Evolutionary conservation across 2,113 vertebrate species (phyloP), one percentile per base, ranked within the genome.

Genomic region (Equus przewalskii): DNA sequence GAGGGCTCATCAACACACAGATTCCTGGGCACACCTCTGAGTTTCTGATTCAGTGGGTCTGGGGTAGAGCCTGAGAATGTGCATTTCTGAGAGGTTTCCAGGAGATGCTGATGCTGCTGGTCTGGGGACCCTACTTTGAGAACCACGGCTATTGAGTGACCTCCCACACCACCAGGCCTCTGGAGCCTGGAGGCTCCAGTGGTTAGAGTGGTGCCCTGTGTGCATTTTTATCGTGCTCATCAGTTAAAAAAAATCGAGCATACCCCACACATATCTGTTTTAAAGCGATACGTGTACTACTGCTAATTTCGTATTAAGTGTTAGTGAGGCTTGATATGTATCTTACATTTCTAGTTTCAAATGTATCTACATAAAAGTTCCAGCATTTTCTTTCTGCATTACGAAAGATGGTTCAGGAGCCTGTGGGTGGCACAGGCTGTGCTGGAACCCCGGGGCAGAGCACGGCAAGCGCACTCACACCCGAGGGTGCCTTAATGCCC

Each of bases 401-500:
- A 28, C 7, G 41, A 65, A 54, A 51, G n/a, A 69, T 49, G 21
- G 51, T 56, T 19, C 36, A 6, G 62, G 62, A 56, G 49, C 73
- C 36, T 9, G 1, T 21, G 28, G 36, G 60, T 26, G 46, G 28
- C 70, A 30, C 4, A 58, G 30, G 28, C 73, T 49, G 13, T 4
- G 22, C 10, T n/a, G 72, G 65, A 56, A 16, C 33, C 19, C 4
- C 49, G 0, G 28, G 60, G 22, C 9, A 58, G 46, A 36, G 33
- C 12, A 58, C 3, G 4, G 21, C 7, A 28, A 28, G 72, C 36
- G 19, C 2, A 12, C 14, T 41, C 41, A 60, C 1, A 2, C 3
- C 41, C 0, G 4, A 75, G 5, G 51, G 16, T 44, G 49, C 24
- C 64, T 80, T 26, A 36, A 14, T 26, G n/a, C 46, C 41, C 19